Evolutionary conservation across 1,140 invertebrate species (phyloP), one percentile per base, ranked within the genome.

Genomic region (Dryas iulia): DNA sequence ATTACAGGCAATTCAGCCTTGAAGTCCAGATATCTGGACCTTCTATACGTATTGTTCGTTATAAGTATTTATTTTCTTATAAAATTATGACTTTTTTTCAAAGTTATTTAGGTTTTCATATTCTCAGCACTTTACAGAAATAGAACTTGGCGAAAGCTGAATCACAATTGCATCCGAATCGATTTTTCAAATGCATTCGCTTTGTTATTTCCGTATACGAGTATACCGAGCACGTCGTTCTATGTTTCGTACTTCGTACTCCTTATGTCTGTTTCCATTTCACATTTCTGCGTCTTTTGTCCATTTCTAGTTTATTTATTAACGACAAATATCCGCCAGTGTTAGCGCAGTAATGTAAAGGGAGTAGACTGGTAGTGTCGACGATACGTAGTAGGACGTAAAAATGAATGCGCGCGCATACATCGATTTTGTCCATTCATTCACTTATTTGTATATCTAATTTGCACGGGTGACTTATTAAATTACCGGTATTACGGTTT

Each of bases 371-470:
- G 30, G 23, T 18, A 14, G 25, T 14, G 30, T 39, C 52, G 56
- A 30, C 54, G 58, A 35, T 60, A 56, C 30, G 53, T 71, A 56
- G 60, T 69, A 86, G 81, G 84, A 74, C 79, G 77, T 82, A 72
- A 80, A 74, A 66, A 31, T 62, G 63, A 47, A 59, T 89, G 87
- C 87, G 87, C 87, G 86, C 87, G 87, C 87, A 89, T 59, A 31
- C 76, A 83, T 88, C 76, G 86, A 88, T 88, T 84, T 31, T 52
- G 14, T 59, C 57, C 65, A 56, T 70, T 71, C 75, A 76, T 83
- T 77, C 68, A 75, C 69, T 71, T 77, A 74, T 73, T 75, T 79
- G 39, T n/a, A 64, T 78, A 81, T 82, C 77, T 77, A 82, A 74
- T 77, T 72, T 71, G 77, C 79, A 82, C 74, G 39, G 39, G 73